Percentiles rank a stretch among this genome's conserved stretches.
These are phyloP conservation scores for Rhinophrynus dorsalis DNA, from an alignment of 2,797 vertebrate genomes.

Conservation along the genomic window DNA sequence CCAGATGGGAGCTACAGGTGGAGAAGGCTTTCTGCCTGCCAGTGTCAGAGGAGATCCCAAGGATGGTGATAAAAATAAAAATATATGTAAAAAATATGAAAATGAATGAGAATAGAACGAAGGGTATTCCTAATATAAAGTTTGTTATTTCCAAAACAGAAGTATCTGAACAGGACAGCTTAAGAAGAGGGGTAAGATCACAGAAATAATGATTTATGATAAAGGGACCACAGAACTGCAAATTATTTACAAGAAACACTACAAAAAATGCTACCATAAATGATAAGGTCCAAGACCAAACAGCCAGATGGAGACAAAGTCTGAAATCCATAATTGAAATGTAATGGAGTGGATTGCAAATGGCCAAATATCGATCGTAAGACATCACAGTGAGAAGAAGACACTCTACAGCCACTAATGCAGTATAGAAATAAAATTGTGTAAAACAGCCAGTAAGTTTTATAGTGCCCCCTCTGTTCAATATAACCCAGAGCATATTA, in stretches of 20 bases:
- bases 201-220: constrained; percentile 46
- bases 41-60: constrained; percentile 25
- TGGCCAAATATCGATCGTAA: constrained; percentile 27
- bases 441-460: background rate
- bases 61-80: constrained; percentile 26
- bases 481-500: background rate
- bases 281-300: constrained; percentile 3
- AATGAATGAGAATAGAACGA: constrained; percentile 26
- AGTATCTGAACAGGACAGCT: constrained; percentile 45
- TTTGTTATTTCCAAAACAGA: constrained; percentile 13
- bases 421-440: background rate
- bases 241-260: constrained; percentile 3
- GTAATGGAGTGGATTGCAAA: background rate
- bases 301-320: background rate
- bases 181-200: constrained; percentile 44
- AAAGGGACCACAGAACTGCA: constrained; percentile 48
- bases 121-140: constrained; percentile 8
- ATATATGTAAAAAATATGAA: constrained; percentile 33
- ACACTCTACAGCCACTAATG: background rate
- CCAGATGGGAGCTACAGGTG: constrained; percentile 22
- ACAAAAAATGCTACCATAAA: constrained; percentile 35
- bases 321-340: constrained; percentile 8
- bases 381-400: constrained; percentile 31
- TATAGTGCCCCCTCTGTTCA: background rate
- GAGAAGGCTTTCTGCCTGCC: constrained; percentile 9